phyloP scores from a whole-genome alignment of 2,797 vertebrate genomes.

The Botia almorhae region DNA sequence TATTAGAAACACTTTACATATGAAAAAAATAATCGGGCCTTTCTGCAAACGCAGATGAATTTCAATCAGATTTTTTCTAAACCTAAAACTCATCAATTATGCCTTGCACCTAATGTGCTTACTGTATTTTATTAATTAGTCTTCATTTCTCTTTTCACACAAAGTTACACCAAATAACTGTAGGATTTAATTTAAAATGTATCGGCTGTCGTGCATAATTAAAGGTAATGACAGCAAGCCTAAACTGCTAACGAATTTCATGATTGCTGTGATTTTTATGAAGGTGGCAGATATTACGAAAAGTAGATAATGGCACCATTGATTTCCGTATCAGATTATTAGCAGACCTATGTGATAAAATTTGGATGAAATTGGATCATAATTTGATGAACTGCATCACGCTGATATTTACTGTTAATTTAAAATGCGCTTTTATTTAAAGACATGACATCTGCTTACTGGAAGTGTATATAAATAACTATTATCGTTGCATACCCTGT shows the following conservation, averaged over 20 bases:
- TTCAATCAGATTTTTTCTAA: background rate
- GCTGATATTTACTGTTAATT: background rate
- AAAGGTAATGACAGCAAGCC: background rate
- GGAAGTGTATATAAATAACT: background rate
- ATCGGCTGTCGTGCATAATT: background rate
- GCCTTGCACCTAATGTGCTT: background rate
- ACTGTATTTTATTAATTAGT: background rate
- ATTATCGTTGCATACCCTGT: background rate
- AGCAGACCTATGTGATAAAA: background rate
- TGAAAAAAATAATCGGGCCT: background rate
- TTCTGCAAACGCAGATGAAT: background rate
- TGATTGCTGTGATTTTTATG: background rate
- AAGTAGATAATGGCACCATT: background rate
- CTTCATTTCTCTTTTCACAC: slow-evolving; percentile 9
- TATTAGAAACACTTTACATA: background rate
- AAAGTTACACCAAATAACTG: slow-evolving; percentile 12
- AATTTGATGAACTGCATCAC: slow-evolving; percentile 19
- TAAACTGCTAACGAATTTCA: background rate
- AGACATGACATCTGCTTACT: background rate
- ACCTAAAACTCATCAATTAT: background rate
- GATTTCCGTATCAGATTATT: slow-evolving; percentile 1
- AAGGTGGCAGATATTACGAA: background rate
- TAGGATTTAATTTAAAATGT: background rate
- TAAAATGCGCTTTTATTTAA: background rate
- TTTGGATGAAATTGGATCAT: background rate